Percentiles rank a stretch among this genome's conserved stretches.
Conservation (phyloP, 2,797 vertebrate genomes). For the Argya squamiceps region DNA sequence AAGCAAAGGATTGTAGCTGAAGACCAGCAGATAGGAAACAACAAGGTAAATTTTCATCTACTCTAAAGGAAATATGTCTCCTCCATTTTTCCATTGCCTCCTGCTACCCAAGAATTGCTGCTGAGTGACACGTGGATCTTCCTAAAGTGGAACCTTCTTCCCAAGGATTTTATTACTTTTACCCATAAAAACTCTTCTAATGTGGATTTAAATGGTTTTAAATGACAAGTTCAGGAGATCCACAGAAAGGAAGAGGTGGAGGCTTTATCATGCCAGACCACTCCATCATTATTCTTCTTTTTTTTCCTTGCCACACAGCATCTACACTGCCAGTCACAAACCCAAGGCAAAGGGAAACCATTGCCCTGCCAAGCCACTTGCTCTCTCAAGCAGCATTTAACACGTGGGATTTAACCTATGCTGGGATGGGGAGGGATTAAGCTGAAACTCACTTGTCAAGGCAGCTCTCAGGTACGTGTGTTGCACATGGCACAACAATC, state of each 20-base stretch:
- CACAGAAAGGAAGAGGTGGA: not conserved
- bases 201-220: not conserved
- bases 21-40: not conserved
- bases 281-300: not conserved
- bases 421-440: not conserved
- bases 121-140: not conserved
- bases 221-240: not conserved
- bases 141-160: not conserved
- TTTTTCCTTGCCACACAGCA: rapidly evolving
- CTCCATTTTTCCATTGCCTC: not conserved
- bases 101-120: not conserved
- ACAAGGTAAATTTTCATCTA: not conserved
- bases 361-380: not conserved
- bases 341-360: not conserved
- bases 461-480: not conserved
- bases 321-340: not conserved
- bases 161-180: not conserved
- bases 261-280: not conserved
- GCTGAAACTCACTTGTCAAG: not conserved
- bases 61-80: not conserved
- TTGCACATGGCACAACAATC: not conserved
- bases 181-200: not conserved
- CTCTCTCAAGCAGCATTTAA: not conserved
- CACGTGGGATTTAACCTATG: not conserved
- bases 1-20: not conserved